These are phyloP conservation scores for Tipula vernalis DNA, from an alignment of 2,888 invertebrate species.

Conservation along the genomic window DNA sequence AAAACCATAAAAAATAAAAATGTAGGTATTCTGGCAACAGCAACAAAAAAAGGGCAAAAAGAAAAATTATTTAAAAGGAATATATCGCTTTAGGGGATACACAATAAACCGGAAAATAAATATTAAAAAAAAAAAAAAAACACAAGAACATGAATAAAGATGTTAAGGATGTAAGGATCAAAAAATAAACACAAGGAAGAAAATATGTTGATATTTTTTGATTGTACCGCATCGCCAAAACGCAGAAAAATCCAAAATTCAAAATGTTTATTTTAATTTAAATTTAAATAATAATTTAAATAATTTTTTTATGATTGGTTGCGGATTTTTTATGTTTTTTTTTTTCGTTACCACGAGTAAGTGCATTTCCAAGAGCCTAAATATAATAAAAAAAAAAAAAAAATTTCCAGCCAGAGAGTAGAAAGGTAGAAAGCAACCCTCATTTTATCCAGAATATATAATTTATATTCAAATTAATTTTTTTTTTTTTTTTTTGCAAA, in stretches of 20 bases:
- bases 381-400: neutral
- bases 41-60: neutral
- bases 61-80: neutral
- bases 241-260: neutral
- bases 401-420: neutral
- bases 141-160: neutral
- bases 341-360: neutral
- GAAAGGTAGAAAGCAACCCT: neutral
- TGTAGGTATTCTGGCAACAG: neutral
- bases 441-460: neutral
- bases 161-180: neutral
- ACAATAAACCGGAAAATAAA: neutral
- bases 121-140: neutral
- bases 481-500: neutral
- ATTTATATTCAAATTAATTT: neutral
- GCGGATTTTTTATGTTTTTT: neutral
- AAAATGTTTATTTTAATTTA: neutral
- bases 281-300: slow-evolving; percentile 4
- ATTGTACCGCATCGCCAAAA: neutral
- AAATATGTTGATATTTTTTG: neutral
- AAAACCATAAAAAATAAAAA: neutral
- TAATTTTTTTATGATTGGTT: neutral
- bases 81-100: neutral
- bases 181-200: neutral
- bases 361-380: neutral